These are phyloP conservation scores for Polypterus bichir DNA, from an alignment of 2,113 vertebrate species.

Conservation along the genomic window DNA sequence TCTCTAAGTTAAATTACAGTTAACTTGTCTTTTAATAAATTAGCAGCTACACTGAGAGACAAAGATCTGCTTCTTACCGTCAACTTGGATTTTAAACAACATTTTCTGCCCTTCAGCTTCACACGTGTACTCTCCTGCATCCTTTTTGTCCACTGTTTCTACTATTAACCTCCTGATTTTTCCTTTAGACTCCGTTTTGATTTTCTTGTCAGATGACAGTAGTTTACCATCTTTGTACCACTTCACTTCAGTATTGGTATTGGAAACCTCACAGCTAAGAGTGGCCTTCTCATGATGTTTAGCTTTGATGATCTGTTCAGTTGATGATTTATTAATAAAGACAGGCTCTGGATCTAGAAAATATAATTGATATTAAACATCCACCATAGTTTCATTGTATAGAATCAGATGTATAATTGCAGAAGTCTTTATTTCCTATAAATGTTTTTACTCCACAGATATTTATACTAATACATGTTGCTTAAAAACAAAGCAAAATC, in stretches of 20 bases:
- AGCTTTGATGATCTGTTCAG: conserved; percentile 52
- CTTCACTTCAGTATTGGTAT: conserved; percentile 49
- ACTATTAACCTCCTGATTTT: conserved; percentile 48
- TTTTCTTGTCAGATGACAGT: conserved; percentile 42
- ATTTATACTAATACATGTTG: no score
- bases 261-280: conserved; percentile 55
- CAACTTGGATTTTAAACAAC: conserved; percentile 36
- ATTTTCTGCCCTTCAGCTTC: conserved; percentile 56
- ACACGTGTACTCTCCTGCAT: conserved; percentile 63
- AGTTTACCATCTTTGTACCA: conserved; percentile 69
- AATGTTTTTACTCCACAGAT: no score
- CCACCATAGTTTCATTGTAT: no score
- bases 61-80: conserved; percentile 22
- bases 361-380: no score
- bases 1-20: no score
- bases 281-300: conserved; percentile 33
- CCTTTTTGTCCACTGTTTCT: conserved; percentile 54
- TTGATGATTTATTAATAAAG: conserved; percentile 43
- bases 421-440: no score
- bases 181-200: conserved; percentile 44
- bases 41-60: background rate
- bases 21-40: no score
- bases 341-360: conserved; percentile 11
- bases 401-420: no score
- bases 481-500: no score